Evolutionary conservation across 37 sponge, comb jelly and placozoan genomes (phyloP), one percentile per base, ranked within the genome.

Genomic region (Petrosia ficiformis): DNA sequence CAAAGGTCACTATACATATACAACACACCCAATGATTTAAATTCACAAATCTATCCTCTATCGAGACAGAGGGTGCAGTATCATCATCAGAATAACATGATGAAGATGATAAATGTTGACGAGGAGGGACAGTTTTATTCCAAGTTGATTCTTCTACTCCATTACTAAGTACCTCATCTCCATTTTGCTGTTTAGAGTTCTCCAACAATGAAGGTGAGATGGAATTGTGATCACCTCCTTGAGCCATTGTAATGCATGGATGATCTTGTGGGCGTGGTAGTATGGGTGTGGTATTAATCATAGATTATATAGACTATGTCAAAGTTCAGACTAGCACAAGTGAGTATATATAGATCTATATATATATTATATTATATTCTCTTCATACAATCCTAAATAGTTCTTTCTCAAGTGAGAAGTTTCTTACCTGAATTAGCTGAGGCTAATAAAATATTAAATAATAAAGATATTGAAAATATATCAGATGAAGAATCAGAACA

Each of bases 1-100:
- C 99, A 66, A 97, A 97, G 38, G 93, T 94, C 19, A 97, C 99
- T 16, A 97, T 84, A 42, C 95, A 92, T 56, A 94, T 71, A 48
- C 90, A 86, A 40, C 69, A 73, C 8, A 94, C 57, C 99, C 99
- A 97, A 65, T 81, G 82, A 48, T 58, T 65, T 38, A 84, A 65
- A 43, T 70, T 85, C 11, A 5, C 28, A n/a, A 61, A 61, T 29
- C 14, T 8, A 48, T 48, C 54, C n/a, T n/a, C n/a, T n/a, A n/a
- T n/a, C n/a, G n/a, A n/a, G n/a, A n/a, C n/a, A n/a, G n/a, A n/a
- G n/a, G n/a, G n/a, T n/a, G n/a, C n/a, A n/a, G n/a, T n/a, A n/a
- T n/a, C n/a, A n/a, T n/a, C n/a, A n/a, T n/a, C n/a, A n/a, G n/a
- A n/a, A n/a, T n/a, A n/a, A n/a, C n/a, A n/a, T n/a, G n/a, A n/a